Conservation (phyloP, 2,888 invertebrate species). For the Sclerodermus sp. region DNA sequence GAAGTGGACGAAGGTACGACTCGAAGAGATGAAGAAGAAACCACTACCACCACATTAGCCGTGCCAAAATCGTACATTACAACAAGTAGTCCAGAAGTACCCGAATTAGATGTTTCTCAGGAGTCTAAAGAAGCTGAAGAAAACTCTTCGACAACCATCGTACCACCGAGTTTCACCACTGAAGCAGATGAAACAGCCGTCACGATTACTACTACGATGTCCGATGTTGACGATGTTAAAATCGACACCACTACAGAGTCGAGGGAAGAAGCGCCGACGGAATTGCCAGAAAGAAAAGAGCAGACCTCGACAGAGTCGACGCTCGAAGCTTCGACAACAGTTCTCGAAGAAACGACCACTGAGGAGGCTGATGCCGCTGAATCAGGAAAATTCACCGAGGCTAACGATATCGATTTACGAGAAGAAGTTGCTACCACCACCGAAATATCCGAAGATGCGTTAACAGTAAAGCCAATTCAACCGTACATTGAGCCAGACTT, state of each 20-base stretch:
- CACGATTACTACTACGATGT: background rate
- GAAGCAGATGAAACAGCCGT: background rate
- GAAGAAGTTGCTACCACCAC: slow-evolving; percentile 1
- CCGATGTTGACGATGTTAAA: too few relatives aligned
- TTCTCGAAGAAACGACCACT: slow-evolving; percentile 7
- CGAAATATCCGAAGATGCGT: slow-evolving; percentile 14
- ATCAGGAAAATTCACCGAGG: too few relatives aligned
- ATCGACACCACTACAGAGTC: too few relatives aligned
- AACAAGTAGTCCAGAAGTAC: slow-evolving; percentile 2
- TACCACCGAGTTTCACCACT: too few relatives aligned
- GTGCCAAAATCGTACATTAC: too few relatives aligned
- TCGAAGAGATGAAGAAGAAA: slow-evolving; percentile 10
- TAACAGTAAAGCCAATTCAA: slow-evolving; percentile 25
- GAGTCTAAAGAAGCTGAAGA: too few relatives aligned
- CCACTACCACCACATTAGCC: slow-evolving; percentile 5
- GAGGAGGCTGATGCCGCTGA: background rate
- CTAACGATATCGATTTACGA: too few relatives aligned
- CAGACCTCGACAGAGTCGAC: background rate
- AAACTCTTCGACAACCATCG: too few relatives aligned
- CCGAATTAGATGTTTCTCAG: too few relatives aligned
- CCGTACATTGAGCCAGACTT: slow-evolving; percentile 7
- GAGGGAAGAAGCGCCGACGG: background rate
- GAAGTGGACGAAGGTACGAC: slow-evolving; percentile 1
- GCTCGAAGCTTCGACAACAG: slow-evolving; percentile 2
- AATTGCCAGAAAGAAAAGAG: too few relatives aligned